These are phyloP conservation scores for Brachionus rotundiformis DNA, from an alignment of 1,140 invertebrate species.

Conservation along the genomic window DNA sequence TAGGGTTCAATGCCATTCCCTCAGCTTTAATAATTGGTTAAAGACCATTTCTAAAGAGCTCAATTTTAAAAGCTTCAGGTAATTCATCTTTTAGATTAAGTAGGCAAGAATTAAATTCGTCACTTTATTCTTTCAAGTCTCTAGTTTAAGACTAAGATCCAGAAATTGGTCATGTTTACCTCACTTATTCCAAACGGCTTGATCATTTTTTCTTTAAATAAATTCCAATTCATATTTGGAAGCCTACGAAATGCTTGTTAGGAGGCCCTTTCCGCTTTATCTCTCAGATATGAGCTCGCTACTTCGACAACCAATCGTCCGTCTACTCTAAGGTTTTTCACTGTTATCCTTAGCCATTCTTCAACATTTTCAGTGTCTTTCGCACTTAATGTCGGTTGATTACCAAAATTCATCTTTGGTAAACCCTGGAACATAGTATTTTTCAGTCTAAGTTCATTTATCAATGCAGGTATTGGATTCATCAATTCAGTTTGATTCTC, in stretches of 20 bases:
- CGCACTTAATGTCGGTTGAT: too few species aligned
- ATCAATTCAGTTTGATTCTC: too few species aligned
- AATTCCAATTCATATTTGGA: conserved; percentile 20
- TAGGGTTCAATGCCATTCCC: not conserved
- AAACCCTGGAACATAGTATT: too few species aligned
- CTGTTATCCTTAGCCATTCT: too few species aligned
- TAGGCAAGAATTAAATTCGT: conserved; percentile 27
- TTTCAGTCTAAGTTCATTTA: too few species aligned
- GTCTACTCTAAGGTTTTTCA: too few species aligned
- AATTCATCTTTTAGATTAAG: conserved; percentile 29
- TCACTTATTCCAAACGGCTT: not conserved
- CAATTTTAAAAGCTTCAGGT: conserved; percentile 34
- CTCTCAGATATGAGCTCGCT: conserved; percentile 6
- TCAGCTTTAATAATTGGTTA: conserved; percentile 7
- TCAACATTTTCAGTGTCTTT: too few species aligned
- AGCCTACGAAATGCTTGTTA: not conserved
- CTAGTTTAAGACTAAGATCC: not conserved
- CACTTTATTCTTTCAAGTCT: not conserved
- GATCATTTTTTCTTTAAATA: conserved; percentile 7
- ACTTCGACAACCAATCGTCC: not conserved
- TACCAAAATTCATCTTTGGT: too few species aligned
- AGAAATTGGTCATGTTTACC: too few species aligned
- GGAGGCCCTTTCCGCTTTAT: not conserved
- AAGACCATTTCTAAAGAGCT: conserved; percentile 15
- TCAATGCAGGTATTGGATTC: too few species aligned